Base-by-base conservation (phyloP, 2,113 vertebrate species). In the Genyomyrus donnyi region DNA sequence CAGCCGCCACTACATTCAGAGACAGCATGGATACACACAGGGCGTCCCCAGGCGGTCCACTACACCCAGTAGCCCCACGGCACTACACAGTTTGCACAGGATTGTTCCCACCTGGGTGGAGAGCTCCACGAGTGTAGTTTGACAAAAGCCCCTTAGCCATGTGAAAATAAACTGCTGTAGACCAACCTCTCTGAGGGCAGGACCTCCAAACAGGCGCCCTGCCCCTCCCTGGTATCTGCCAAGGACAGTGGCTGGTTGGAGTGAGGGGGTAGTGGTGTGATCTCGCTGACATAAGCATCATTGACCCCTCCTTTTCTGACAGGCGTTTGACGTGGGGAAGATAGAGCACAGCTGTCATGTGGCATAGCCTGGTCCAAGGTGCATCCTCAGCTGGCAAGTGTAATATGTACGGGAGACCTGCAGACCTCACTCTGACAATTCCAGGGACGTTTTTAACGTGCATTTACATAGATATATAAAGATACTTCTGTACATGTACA, bases 391-490 rank as follows among this genome's bases (percentile, higher is more conserved):
- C 53, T 85, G 89, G 91, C 85, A 50, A 2, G 50, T 42, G 87
- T 66, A 11, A 58, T 48, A 58, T 48, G 39, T 46, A 42, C 83
- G 35, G 56, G n/a, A n/a, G 27, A 85, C 27, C 56, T 85, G 74
- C 62, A 89, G 88, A 91, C 90, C 90, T 91, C 90, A 91, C 48
- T 88, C 48, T 89, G 10, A 74, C 66, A 17, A 89, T 89, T 91
- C 88, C 90, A 91, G 90, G 90, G 90, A 86, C 49, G 80, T 85
- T 89, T 91, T 89, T 89, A 91, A 84, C 17, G 45, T 31, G 87
- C 31, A 89, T 74, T 88, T 66, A 84, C 45, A 83, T 88, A 89
- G 92, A 93, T 94, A 92, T 92, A 91, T 94, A 89, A 93, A 93
- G 90, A 90, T 90, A 93, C 50, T 90, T 88, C 89, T 53, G 39